Percentiles rank a stretch among this genome's conserved stretches.
These are phyloP conservation scores for Phalacrocorax carbo DNA, from an alignment of 2,113 vertebrate genomes.

Conservation along the genomic window DNA sequence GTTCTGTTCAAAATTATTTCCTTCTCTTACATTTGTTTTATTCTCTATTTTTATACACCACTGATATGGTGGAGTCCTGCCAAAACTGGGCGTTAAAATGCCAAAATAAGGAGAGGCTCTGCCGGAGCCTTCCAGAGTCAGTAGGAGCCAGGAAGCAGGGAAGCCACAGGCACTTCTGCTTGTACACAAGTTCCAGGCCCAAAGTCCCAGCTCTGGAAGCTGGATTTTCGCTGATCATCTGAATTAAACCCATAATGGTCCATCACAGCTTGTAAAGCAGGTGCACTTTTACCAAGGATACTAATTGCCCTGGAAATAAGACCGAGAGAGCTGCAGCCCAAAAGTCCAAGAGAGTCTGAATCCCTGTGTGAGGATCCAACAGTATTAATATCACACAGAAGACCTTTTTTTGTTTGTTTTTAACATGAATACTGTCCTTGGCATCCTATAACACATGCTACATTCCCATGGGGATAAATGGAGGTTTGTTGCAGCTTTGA, in stretches of 20 bases:
- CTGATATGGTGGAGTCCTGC: neutral
- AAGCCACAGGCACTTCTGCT: neutral
- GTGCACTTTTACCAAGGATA: neutral
- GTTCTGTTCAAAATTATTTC: neutral
- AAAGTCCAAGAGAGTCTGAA: neutral
- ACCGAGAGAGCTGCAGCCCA: neutral
- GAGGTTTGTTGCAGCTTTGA: constrained; percentile 47
- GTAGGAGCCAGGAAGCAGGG: neutral
- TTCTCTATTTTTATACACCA: neutral
- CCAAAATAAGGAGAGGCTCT: neutral
- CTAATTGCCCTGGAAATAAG: neutral
- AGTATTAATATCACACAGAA: constrained; percentile 20
- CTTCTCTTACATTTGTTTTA: neutral
- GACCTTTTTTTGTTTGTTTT: constrained; percentile 41
- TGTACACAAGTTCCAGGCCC: neutral
- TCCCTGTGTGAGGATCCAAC: neutral
- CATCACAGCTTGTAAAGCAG: neutral
- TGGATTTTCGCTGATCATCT: neutral
- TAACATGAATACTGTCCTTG: constrained; percentile 32
- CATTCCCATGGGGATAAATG: constrained; percentile 18
- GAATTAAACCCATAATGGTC: neutral
- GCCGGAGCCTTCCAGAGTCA: neutral
- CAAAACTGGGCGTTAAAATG: neutral
- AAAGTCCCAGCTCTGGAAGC: neutral
- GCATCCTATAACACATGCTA: neutral